A percentile compares a stretch with the other conserved stretches of the same genome.
phyloP scores from a whole-genome alignment of 2,113 vertebrate genomes.

The Apus apus region DNA sequence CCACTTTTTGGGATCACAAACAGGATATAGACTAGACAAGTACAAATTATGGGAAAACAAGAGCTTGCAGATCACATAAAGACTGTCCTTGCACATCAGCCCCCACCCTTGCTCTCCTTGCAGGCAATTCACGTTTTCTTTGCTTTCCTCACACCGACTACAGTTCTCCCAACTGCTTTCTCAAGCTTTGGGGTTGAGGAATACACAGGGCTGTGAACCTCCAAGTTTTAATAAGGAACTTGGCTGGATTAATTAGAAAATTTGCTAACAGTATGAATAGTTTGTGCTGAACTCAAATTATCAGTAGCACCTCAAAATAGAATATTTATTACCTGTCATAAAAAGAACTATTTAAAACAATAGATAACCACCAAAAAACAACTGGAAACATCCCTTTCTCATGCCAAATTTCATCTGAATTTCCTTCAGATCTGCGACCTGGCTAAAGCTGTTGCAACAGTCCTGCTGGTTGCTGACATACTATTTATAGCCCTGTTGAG shows the following conservation, averaged over 20 bases:
- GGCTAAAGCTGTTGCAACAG: background rate
- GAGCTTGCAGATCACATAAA: background rate
- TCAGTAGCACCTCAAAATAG: background rate
- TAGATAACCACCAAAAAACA: background rate
- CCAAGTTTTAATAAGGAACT: background rate
- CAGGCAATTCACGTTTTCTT: background rate
- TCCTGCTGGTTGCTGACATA: background rate
- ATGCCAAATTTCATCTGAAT: background rate
- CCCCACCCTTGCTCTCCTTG: background rate
- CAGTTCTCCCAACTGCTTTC: background rate
- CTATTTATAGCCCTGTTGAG: background rate
- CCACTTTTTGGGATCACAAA: background rate
- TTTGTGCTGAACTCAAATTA: background rate
- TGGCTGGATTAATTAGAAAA: background rate
- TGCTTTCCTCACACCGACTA: background rate
- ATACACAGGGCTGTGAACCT: background rate
- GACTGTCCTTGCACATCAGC: background rate
- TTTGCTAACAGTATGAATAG: background rate
- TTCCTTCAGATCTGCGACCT: background rate
- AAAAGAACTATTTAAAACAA: background rate
- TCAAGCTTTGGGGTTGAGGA: background rate
- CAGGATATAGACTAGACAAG: background rate
- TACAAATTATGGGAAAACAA: background rate
- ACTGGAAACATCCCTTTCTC: background rate
- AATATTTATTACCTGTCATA: background rate